Conservation (phyloP, 2,797 vertebrate species). For the Trachops cirrhosus region DNA sequence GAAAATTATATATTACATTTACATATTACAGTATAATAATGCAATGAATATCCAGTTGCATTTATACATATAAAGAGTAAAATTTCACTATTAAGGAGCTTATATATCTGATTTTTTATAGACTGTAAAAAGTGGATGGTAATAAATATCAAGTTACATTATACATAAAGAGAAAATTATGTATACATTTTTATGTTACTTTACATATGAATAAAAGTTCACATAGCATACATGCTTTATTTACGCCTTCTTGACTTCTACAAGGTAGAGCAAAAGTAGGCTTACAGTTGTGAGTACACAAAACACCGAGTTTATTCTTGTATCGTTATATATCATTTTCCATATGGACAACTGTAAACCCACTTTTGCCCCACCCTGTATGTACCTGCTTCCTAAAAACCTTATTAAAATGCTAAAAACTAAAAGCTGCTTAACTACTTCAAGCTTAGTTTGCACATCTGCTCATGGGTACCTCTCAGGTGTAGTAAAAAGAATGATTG, state of each 20-base stretch:
- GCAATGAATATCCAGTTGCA: background rate
- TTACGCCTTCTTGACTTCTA: background rate
- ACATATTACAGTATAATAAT: background rate
- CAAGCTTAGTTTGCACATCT: background rate
- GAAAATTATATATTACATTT: background rate
- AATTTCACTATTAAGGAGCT: background rate
- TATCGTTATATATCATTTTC: background rate
- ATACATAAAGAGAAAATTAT: background rate
- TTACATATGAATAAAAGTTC: background rate
- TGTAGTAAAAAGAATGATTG: background rate
- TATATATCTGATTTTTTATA: background rate
- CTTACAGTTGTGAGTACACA: background rate
- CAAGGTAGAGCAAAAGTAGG: background rate
- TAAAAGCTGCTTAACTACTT: background rate
- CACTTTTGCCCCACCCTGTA: background rate
- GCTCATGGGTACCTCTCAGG: background rate
- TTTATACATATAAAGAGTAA: background rate
- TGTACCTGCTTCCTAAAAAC: slow-evolving; percentile 33
- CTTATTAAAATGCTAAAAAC: slow-evolving; percentile 8
- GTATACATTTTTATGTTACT: background rate
- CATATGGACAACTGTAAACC: background rate
- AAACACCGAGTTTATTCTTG: background rate
- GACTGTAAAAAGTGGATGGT: background rate
- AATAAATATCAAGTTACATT: background rate
- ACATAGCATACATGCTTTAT: background rate